Evolutionary conservation across 2,797 vertebrate genomes (phyloP).

Genomic region (Crossoptilon crossoptilon): DNA sequence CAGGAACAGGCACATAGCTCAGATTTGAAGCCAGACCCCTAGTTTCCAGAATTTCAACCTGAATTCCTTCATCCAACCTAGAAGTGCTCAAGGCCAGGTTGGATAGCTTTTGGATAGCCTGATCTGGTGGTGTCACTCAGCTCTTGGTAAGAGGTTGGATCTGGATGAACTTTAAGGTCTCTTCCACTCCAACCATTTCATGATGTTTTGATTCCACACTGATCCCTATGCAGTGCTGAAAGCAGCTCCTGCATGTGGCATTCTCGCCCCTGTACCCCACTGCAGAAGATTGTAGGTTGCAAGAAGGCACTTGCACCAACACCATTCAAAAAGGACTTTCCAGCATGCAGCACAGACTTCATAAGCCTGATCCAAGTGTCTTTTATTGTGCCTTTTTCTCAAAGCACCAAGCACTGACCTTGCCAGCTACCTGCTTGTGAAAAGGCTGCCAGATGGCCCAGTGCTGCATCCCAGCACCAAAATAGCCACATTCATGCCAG

Average conservation of each 20-base stretch:
- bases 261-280: not conserved
- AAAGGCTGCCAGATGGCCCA: not conserved
- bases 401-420: not conserved
- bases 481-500: fast-evolving
- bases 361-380: fast-evolving
- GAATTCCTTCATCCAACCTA: too few relatives aligned
- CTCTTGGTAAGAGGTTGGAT: too few relatives aligned
- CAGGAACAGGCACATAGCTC: not conserved
- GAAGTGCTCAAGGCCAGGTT: too few relatives aligned
- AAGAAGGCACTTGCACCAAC: not conserved
- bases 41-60: too few relatives aligned
- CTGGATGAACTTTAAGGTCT: too few relatives aligned
- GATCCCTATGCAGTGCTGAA: not conserved
- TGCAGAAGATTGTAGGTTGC: not conserved
- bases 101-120: too few relatives aligned
- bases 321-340: fast-evolving
- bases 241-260: fast-evolving
- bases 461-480: fast-evolving
- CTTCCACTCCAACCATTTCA: too few relatives aligned
- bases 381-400: not conserved
- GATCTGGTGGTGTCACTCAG: too few relatives aligned
- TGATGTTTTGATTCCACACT: not conserved
- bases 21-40: not conserved
- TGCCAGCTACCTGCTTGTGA: not conserved
- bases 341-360: not conserved